phyloP scores from a whole-genome alignment of 2,113 vertebrate genomes.

The Hippoglossus stenolepis region DNA sequence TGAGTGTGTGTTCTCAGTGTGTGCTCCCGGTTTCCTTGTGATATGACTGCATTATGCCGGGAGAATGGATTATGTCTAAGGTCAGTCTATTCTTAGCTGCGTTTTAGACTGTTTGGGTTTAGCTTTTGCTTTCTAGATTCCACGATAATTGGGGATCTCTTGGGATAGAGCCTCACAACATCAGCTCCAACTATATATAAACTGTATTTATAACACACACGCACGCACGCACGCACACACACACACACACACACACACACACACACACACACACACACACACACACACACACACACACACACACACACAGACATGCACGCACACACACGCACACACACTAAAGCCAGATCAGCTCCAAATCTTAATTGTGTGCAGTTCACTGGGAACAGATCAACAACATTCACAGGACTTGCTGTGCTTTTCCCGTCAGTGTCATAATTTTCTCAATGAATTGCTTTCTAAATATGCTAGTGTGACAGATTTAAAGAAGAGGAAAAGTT shows the following conservation, averaged over 20 bases:
- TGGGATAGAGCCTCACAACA: slow-evolving; percentile 74
- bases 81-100: slow-evolving; percentile 77
- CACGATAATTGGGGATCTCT: slow-evolving; percentile 82
- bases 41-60: slow-evolving; percentile 59
- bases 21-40: slow-evolving; percentile 53
- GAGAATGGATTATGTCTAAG: slow-evolving; percentile 72
- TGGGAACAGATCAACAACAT: background rate
- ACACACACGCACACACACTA: slow-evolving; percentile 8
- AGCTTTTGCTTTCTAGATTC: slow-evolving; percentile 84
- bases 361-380: background rate
- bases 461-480: background rate
- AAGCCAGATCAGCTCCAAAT: background rate
- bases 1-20: slow-evolving; percentile 24
- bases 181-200: slow-evolving; percentile 75
- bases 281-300: background rate
- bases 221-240: background rate
- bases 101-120: slow-evolving; percentile 75
- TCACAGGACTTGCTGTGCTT: background rate
- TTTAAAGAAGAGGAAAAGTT: too few species aligned
- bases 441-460: too few species aligned
- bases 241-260: slow-evolving; percentile 15
- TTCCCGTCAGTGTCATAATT: background rate
- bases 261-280: slow-evolving; percentile 22
- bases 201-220: slow-evolving; percentile 19
- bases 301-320: background rate